phyloP scores from a whole-genome alignment of 2,113 vertebrate genomes.

The Tympanuchus pallidicinctus region DNA sequence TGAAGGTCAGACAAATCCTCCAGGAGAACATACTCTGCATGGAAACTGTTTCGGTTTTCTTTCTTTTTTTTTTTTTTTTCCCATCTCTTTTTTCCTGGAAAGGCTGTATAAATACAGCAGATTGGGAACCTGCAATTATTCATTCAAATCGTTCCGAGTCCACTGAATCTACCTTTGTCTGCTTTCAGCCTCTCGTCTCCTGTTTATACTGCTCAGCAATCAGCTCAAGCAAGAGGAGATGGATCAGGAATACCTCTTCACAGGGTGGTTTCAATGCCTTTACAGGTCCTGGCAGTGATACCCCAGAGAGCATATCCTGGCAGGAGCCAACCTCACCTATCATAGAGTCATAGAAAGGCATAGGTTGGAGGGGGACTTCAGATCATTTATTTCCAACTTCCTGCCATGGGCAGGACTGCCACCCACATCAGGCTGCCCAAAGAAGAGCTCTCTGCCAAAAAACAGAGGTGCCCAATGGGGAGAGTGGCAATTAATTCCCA shows the following conservation, averaged over 20 bases:
- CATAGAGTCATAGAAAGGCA: too few relatives aligned
- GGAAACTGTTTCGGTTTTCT: not conserved
- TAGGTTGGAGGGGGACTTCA: too few relatives aligned
- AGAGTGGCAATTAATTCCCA: not conserved
- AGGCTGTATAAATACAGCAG: constrained; percentile 58
- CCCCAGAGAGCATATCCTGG: not conserved
- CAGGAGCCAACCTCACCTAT: not conserved
- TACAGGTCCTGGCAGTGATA: not conserved
- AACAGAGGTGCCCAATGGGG: not conserved
- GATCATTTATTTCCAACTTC: too few relatives aligned
- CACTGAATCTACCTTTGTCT: constrained; percentile 51
- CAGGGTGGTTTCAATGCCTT: not conserved
- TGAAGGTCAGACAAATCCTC: constrained; percentile 60
- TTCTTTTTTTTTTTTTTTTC: not conserved
- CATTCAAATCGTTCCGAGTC: constrained; percentile 40
- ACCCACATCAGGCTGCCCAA: too few relatives aligned
- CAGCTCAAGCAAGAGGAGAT: not conserved
- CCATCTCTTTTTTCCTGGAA: constrained; percentile 16
- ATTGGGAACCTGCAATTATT: constrained; percentile 55
- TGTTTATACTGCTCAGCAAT: constrained; percentile 19
- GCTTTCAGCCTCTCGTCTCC: not conserved
- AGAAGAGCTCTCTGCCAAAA: not conserved
- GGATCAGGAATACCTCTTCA: not conserved
- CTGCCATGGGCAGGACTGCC: too few relatives aligned
- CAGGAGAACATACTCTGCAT: constrained; percentile 16